phyloP scores from a whole-genome alignment of 2,113 vertebrate species.

The Nerophis lumbriciformis region DNA sequence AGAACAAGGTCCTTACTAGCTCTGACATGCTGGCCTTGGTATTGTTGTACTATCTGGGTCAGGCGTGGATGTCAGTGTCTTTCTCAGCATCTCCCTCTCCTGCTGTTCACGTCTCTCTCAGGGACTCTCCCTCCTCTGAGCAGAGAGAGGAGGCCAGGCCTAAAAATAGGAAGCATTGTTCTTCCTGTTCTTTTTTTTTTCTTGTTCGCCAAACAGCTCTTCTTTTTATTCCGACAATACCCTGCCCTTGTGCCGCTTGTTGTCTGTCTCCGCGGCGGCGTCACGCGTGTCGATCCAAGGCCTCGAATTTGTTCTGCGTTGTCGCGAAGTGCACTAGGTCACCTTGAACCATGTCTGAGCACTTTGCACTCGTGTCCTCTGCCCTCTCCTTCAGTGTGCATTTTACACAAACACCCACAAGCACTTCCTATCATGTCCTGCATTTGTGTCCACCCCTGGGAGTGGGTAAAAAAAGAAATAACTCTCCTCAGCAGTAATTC shows the following conservation, averaged over 20 bases:
- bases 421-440: slow-evolving; percentile 30
- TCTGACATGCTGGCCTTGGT: slow-evolving; percentile 1
- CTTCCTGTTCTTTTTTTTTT: slow-evolving; percentile 11
- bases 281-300: background rate
- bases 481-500: slow-evolving; percentile 3
- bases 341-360: slow-evolving; percentile 47
- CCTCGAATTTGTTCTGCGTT: slow-evolving; percentile 13
- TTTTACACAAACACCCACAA: slow-evolving; percentile 27
- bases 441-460: slow-evolving; percentile 33
- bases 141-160: slow-evolving; percentile 26
- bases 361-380: slow-evolving; percentile 26
- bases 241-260: slow-evolving; percentile 16
- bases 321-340: slow-evolving; percentile 35
- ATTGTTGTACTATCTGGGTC: slow-evolving; percentile 30
- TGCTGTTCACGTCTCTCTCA: slow-evolving; percentile 38
- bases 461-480: slow-evolving; percentile 9
- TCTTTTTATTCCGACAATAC: slow-evolving; percentile 5
- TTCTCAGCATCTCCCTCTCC: slow-evolving; percentile 28
- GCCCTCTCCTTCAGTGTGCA: slow-evolving; percentile 19
- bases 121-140: slow-evolving; percentile 23
- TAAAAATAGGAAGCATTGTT: slow-evolving; percentile 54
- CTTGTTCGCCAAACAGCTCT: slow-evolving; percentile 9
- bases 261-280: background rate
- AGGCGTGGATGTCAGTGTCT: slow-evolving; percentile 21
- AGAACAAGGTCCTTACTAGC: no score